Conservation (phyloP, 2,113 vertebrate genomes). For the Psittacula cyanocephala region DNA sequence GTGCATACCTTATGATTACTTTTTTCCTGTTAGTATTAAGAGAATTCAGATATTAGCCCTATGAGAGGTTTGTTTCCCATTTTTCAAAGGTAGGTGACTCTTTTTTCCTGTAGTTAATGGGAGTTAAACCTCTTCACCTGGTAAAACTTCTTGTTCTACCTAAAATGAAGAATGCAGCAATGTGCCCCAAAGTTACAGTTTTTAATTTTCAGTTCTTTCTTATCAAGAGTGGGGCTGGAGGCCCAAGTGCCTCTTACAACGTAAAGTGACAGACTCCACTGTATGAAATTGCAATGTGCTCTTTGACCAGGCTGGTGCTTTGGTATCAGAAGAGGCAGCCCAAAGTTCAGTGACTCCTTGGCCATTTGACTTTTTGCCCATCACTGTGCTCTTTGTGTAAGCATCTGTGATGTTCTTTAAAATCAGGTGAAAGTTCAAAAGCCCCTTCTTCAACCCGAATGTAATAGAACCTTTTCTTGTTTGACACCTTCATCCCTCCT, state of each 20-base stretch:
- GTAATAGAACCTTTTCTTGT: not conserved
- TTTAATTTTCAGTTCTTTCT: not conserved
- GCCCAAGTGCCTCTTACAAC: not conserved
- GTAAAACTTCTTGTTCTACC: not conserved
- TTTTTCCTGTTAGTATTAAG: not conserved
- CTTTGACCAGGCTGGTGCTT: not conserved
- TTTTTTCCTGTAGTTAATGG: not conserved
- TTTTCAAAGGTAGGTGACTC: not conserved
- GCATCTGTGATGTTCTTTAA: not conserved
- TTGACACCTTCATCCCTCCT: not conserved
- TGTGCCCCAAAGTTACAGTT: not conserved
- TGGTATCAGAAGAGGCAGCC: accelerated
- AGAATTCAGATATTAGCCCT: not conserved
- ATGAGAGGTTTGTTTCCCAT: not conserved
- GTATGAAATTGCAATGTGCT: not conserved
- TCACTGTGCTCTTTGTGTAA: accelerated
- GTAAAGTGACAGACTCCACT: not conserved
- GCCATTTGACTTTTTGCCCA: not conserved
- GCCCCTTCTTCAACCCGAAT: not conserved
- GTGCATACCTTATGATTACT: not conserved
- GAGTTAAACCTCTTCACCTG: not conserved
- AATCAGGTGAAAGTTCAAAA: not conserved
- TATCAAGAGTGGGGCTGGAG: not conserved
- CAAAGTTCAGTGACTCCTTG: accelerated
- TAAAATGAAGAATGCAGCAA: not conserved